Percentiles rank a stretch among this genome's conserved stretches.
These are phyloP conservation scores for Amphipoea oculea DNA, from an alignment of 2,888 invertebrate species.

Conservation along the genomic window DNA sequence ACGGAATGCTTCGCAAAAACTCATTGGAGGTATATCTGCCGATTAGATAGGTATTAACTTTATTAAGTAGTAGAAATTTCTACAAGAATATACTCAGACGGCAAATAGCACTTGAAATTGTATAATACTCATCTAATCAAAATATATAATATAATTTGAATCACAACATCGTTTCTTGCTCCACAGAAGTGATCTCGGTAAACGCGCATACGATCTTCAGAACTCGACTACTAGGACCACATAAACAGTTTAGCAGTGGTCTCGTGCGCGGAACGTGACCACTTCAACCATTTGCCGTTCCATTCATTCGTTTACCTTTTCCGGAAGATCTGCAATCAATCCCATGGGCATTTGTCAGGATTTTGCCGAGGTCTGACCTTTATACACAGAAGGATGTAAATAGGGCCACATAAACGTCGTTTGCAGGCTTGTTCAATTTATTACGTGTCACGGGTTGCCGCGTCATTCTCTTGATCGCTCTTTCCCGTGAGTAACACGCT, in stretches of 20 bases:
- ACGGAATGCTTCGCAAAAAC: constrained; percentile 47
- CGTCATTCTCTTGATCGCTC: constrained; percentile 52
- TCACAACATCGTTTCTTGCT: neutral
- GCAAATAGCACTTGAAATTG: neutral
- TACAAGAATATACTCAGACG: neutral
- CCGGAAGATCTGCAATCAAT: constrained; percentile 50
- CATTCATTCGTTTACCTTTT: constrained; percentile 55
- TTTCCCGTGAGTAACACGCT: constrained; percentile 20
- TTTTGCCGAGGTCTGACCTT: constrained; percentile 56
- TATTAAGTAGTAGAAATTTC: constrained; percentile 4
- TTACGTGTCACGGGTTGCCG: constrained; percentile 52
- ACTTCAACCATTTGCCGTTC: constrained; percentile 42
- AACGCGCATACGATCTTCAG: neutral
- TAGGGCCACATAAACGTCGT: constrained; percentile 58
- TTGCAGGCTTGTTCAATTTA: constrained; percentile 57
- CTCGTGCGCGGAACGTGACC: constrained; percentile 47
- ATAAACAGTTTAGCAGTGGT: constrained; percentile 48
- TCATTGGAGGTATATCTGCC: neutral
- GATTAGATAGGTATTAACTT: constrained; percentile 2
- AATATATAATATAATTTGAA: too few species aligned
- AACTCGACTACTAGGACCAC: constrained; percentile 38
- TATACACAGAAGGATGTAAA: constrained; percentile 56
- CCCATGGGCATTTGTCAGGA: constrained; percentile 58
- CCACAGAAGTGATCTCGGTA: neutral
- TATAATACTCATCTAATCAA: neutral